Evolutionary conservation across 2,888 invertebrate genomes (phyloP).

Genomic region (Pemphredon lugubris): DNA sequence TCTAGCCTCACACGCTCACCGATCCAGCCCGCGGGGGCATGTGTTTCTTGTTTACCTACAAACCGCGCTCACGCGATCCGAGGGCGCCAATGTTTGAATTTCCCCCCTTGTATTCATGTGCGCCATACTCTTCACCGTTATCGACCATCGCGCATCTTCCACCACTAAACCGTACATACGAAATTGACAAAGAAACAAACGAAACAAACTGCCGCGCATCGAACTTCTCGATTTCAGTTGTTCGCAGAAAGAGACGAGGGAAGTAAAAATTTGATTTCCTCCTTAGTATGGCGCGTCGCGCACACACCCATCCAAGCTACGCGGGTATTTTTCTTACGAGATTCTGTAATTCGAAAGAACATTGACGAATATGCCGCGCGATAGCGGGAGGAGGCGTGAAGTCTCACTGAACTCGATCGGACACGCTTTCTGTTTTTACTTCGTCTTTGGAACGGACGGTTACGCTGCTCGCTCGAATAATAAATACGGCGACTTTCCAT

Average conservation of each 20-base stretch:
- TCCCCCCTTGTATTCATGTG: neutral
- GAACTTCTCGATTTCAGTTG: too few relatives aligned
- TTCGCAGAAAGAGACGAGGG: too few relatives aligned
- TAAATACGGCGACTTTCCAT: slow-evolving; percentile 66
- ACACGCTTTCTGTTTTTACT: slow-evolving; percentile 70
- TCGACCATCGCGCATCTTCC: too few relatives aligned
- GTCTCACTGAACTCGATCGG: slow-evolving; percentile 59
- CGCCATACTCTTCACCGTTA: too few relatives aligned
- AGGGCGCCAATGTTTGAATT: slow-evolving; percentile 27
- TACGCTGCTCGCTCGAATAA: slow-evolving; percentile 59
- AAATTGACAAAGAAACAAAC: too few relatives aligned
- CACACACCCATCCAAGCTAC: too few relatives aligned
- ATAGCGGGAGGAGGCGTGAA: slow-evolving; percentile 38
- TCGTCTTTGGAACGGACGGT: slow-evolving; percentile 57
- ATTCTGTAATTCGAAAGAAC: slow-evolving; percentile 18
- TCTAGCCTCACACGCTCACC: too few relatives aligned
- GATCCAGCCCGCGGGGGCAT: slow-evolving; percentile 5
- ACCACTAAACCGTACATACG: too few relatives aligned
- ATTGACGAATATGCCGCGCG: slow-evolving; percentile 9
- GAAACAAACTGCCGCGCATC: too few relatives aligned
- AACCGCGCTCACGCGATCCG: slow-evolving; percentile 13
- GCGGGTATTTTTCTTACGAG: neutral
- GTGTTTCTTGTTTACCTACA: slow-evolving; percentile 32
- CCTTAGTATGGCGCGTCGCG: too few relatives aligned
- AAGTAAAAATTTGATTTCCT: too few relatives aligned